phyloP scores from a whole-genome alignment of 2,797 vertebrate species.

The Semaprochilodus insignis region DNA sequence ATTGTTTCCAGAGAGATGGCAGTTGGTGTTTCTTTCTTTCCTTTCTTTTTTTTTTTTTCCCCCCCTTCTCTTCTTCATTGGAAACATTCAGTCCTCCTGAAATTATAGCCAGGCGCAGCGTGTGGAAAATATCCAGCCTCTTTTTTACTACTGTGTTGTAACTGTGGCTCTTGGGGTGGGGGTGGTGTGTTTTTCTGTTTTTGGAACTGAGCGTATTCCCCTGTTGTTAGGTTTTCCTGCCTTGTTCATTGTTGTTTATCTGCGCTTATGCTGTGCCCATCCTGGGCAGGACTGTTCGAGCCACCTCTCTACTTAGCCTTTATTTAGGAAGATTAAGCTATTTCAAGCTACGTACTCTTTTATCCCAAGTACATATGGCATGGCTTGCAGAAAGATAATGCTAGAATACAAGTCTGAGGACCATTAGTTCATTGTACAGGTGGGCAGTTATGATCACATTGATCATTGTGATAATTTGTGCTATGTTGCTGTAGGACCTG shows the following conservation, averaged over 20 bases:
- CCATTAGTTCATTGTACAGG: neutral
- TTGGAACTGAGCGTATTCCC: neutral
- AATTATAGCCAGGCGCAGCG: slow-evolving; percentile 7
- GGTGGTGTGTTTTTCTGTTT: slow-evolving; percentile 36
- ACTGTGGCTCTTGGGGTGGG: slow-evolving; percentile 13
- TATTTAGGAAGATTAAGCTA: slow-evolving; percentile 11
- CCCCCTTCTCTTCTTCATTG: neutral
- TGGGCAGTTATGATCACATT: neutral
- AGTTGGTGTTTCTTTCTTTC: slow-evolving; percentile 13
- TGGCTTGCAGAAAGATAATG: neutral
- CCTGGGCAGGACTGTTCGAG: neutral
- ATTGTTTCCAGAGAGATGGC: slow-evolving; percentile 46
- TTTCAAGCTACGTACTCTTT: neutral
- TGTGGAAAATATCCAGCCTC: neutral
- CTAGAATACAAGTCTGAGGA: neutral
- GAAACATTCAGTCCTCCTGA: slow-evolving; percentile 32
- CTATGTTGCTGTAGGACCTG: too few species aligned
- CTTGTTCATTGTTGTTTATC: slow-evolving; percentile 2
- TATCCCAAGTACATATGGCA: slow-evolving; percentile 5
- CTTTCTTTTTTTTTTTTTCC: neutral
- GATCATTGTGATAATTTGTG: too few species aligned
- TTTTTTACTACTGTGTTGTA: neutral
- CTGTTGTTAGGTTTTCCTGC: slow-evolving; percentile 23
- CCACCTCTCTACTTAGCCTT: neutral
- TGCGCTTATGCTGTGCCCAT: neutral